These are phyloP conservation scores for Brachionus koreanus DNA, from an alignment of 1,140 invertebrate species.

Conservation along the genomic window DNA sequence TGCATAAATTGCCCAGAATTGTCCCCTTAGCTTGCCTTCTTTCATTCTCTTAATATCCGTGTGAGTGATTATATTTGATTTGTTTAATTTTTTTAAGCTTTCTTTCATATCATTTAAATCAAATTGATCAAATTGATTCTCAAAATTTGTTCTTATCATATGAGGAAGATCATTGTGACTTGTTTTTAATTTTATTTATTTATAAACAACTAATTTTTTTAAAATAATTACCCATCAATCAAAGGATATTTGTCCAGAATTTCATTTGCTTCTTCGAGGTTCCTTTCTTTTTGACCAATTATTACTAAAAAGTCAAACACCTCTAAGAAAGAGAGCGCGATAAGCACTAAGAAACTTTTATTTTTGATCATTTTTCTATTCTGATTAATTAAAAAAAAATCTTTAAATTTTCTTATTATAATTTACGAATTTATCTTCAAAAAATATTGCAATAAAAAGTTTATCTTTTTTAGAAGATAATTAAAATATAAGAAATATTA, in stretches of 20 bases:
- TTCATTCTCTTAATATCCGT: conserved; percentile 79
- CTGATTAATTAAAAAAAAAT: conserved; percentile 46
- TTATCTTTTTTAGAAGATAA: neutral
- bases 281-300: neutral
- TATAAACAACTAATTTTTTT: neutral
- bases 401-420: conserved; percentile 42
- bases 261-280: conserved; percentile 61
- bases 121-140: neutral
- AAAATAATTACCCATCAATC: conserved; percentile 63
- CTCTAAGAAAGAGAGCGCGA: neutral
- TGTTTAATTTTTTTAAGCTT: neutral
- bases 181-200: neutral
- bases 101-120: conserved; percentile 36
- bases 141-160: conserved; percentile 28
- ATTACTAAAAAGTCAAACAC: neutral
- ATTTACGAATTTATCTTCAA: neutral
- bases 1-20: conserved; percentile 85
- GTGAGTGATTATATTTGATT: conserved; percentile 53
- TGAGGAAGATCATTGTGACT: conserved; percentile 41
- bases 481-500: neutral
- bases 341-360: neutral
- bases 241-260: conserved; percentile 65
- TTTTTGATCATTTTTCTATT: conserved; percentile 45
- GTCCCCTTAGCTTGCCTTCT: conserved; percentile 73
- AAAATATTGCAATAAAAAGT: neutral